A percentile compares a stretch with the other conserved stretches of the same genome.
These are phyloP conservation scores for Todus mexicanus DNA, from an alignment of 2,797 vertebrate species.

Conservation along the genomic window DNA sequence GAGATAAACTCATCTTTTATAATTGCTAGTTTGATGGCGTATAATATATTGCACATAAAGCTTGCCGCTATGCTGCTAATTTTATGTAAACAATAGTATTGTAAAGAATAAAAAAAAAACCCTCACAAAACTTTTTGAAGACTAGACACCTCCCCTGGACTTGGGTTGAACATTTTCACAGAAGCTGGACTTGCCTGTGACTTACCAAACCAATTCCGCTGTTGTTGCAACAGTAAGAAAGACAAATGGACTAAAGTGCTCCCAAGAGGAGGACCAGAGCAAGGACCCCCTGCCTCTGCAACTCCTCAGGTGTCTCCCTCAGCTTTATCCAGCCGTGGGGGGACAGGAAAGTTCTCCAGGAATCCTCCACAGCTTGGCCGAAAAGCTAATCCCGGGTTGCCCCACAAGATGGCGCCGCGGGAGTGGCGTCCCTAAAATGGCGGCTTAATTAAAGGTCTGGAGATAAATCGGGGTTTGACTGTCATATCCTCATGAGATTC, in stretches of 20 bases:
- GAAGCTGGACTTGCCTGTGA: background rate
- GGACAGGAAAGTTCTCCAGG: too few relatives aligned
- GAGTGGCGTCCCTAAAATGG: too few relatives aligned
- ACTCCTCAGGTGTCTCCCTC: accelerated
- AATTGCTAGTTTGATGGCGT: background rate
- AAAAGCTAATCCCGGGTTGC: too few relatives aligned
- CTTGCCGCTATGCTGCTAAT: too few relatives aligned
- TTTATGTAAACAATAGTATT: background rate
- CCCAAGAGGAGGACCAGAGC: accelerated
- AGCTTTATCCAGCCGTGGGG: accelerated
- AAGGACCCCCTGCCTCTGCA: background rate
- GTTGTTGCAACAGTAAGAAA: background rate
- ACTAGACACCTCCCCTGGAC: accelerated
- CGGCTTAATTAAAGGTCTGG: background rate
- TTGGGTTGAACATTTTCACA: background rate
- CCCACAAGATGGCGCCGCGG: too few relatives aligned
- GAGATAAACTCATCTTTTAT: background rate
- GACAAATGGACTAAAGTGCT: background rate
- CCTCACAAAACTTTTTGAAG: background rate
- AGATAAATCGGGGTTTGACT: background rate
- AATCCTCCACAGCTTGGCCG: too few relatives aligned
- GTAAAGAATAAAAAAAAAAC: background rate
- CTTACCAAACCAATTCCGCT: background rate
- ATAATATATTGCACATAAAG: background rate
- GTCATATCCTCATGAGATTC: background rate